Base-by-base conservation (phyloP, 2,888 invertebrate species). In the Megalurothrips usitatus region DNA sequence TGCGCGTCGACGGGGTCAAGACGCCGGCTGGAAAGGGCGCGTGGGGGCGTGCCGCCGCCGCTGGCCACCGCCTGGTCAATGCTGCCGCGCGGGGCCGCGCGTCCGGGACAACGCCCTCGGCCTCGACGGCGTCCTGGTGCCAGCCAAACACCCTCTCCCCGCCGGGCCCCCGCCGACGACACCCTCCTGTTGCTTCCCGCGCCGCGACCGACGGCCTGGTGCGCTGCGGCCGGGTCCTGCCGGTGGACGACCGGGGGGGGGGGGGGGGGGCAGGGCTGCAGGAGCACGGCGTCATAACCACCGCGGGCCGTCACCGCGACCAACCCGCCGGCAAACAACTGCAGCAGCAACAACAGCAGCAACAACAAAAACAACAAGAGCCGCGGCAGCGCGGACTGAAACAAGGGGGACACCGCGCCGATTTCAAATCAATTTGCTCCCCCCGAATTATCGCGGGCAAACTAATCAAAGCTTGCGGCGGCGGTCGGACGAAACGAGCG, bases 401-500 rank as follows among this genome's bases (percentile, higher is more conserved):
- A 58, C 58, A 58, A 58, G 58, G 52, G 14, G 52, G 58, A 26
- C 68, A 26, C 12, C 23, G 68, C 68, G 23, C 23, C 68, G 68
- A 75, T 75, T 75, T 75, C 23, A 75, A 75, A 75, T 75, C 68
- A 75, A 75, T 75, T 75, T 75, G 26, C 23, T 52, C 3, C 58
- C 68, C 68, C 23, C 68, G 68, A 75, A 75, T 75, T 75, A 75
- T 75, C 68, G 58, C 19, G 58, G 17, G 6, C 23, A 75, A 75
- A 75, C 23, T 75, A 75, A 75, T 75, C 68, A 23, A 75, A 75
- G 58, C 58, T 23, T 26, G 58, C 58, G 14, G 52, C 52, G 58
- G 17, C 58, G 19, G 58, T 58, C n/a, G 58, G 58, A 10, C 19
- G n/a, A n/a, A 17, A 14, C 6, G 58, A 58, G 14, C 6, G 58